Base-by-base conservation (phyloP, 2,888 invertebrate genomes). In the Amphipoea oculea region DNA sequence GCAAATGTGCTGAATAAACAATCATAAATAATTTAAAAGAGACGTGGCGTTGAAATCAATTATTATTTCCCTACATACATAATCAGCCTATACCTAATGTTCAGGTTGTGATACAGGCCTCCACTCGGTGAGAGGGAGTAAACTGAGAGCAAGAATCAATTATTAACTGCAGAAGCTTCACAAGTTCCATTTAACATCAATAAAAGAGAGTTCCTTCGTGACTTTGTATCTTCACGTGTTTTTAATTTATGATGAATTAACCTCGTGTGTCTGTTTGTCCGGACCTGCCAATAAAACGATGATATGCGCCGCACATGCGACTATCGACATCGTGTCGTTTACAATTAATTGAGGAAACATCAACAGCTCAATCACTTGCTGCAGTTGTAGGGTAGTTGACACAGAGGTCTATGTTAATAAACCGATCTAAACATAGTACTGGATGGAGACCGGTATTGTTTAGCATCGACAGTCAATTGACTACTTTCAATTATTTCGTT, bases 291-390 rank as follows among this genome's bases (percentile, higher is more conserved):
- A 73, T 82, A 78, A n/a, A 77, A 72, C 17, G 40, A 77, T 65
- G 69, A 65, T 42, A 45, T 65, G 79, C 45, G 36, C 67, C 62
- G 40, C 40, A n/a, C 40, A n/a, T 60, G 72, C 68, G 69, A 17
- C 36, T 69, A 72, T 69, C 14, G 69, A 68, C 57, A 65, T 29
- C 69, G 11, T 72, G 40, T 14, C 69, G 36, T 14, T 60, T 60
- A 65, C 60, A 70, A 68, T 73, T 63, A 65, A 74, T 84, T 78
- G 82, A 65, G 57, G 78, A 69, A 79, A 74, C 48, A 69, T 57
- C 40, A 71, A 57, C 71, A 57, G 40, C 75, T 48, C 48, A 68
- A 23, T 45, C 14, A 54, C 14, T 51, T 42, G 40, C n/a, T 57
- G 36, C n/a, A 23, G 17, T 57, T n/a, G 36, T 45, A 40, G 9